These are phyloP conservation scores for Danio choprae DNA, from an alignment of 2,797 vertebrate genomes.

Conservation along the genomic window DNA sequence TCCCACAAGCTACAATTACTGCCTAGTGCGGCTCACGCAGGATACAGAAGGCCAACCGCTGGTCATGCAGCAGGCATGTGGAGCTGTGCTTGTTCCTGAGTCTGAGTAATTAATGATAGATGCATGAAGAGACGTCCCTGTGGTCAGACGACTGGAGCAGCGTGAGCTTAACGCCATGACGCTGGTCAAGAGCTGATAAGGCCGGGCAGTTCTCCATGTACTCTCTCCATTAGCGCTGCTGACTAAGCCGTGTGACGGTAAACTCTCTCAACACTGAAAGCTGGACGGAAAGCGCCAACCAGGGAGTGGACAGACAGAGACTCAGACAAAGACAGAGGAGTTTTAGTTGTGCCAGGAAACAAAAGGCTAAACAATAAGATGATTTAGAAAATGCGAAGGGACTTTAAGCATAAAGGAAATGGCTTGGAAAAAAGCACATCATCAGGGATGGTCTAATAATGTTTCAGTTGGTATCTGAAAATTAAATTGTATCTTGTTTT, in stretches of 20 bases:
- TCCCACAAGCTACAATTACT: neutral
- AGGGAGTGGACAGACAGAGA: neutral
- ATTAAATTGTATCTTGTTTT: neutral
- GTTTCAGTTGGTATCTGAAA: neutral
- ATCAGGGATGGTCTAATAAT: neutral
- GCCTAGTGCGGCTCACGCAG: slow-evolving; percentile 11
- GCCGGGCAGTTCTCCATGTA: slow-evolving; percentile 12
- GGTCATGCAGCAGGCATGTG: slow-evolving; percentile 23
- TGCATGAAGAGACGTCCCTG: slow-evolving; percentile 12
- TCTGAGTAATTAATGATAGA: slow-evolving; percentile 16
- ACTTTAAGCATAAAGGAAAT: neutral
- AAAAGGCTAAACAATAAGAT: neutral
- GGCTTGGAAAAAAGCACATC: neutral
- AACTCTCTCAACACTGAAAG: neutral
- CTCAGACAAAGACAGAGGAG: slow-evolving; percentile 11
- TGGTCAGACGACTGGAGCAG: neutral
- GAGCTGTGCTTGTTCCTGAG: slow-evolving; percentile 1
- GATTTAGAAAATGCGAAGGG: neutral
- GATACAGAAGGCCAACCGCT: slow-evolving; percentile 19
- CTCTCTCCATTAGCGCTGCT: neutral
- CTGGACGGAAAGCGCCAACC: neutral
- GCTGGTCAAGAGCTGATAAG: slow-evolving; percentile 29
- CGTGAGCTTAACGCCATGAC: neutral
- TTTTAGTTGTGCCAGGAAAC: slow-evolving; percentile 12
- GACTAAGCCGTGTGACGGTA: slow-evolving; percentile 16